phyloP scores from a whole-genome alignment of 2,888 invertebrate genomes.

The Willowsia nigromaculata region DNA sequence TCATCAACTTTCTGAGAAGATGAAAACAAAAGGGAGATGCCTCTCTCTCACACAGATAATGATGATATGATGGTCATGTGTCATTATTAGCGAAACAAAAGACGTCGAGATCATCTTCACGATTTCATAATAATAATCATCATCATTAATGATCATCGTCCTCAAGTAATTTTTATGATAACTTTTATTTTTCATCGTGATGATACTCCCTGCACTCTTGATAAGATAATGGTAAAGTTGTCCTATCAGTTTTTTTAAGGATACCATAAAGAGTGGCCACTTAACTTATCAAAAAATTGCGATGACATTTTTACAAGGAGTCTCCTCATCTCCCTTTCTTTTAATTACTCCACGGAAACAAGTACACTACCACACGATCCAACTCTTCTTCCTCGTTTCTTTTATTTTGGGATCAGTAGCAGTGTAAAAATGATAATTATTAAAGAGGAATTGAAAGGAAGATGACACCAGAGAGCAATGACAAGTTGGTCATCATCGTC shows the following conservation, averaged over 20 bases:
- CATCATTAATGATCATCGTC: not conserved
- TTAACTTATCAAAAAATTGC: not conserved
- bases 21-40: not conserved
- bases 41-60: not conserved
- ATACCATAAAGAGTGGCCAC: not conserved
- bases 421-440: not conserved
- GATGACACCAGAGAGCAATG: not conserved
- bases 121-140: slow-evolving; percentile 52
- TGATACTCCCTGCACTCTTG: not conserved
- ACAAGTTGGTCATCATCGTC: not conserved
- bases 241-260: not conserved
- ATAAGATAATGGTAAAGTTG: slow-evolving; percentile 3
- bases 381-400: not conserved
- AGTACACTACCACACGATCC: not conserved
- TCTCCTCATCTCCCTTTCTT: not conserved
- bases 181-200: not conserved
- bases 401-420: not conserved
- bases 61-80: slow-evolving; percentile 16
- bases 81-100: slow-evolving; percentile 52
- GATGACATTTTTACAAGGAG: slow-evolving; percentile 14
- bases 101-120: slow-evolving; percentile 45
- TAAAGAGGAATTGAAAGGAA: not conserved
- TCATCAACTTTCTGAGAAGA: not conserved
- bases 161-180: not conserved
- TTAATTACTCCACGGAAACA: slow-evolving; percentile 14